These are phyloP conservation scores for Opisthograptis luteolata DNA, from an alignment of 2,888 invertebrate genomes.

Conservation along the genomic window DNA sequence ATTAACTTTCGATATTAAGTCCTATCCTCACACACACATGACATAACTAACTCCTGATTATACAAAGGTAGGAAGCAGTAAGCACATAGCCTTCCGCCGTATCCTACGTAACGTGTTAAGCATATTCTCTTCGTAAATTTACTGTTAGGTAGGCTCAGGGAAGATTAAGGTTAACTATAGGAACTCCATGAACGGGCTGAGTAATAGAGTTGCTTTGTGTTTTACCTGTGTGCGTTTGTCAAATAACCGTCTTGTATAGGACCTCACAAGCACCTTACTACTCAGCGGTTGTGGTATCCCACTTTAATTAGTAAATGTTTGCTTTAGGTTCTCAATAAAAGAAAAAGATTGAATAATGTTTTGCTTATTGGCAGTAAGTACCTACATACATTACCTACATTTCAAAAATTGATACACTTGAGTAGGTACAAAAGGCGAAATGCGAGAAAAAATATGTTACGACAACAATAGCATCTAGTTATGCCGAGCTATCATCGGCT, in stretches of 20 bases:
- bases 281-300: constrained; percentile 14
- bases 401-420: constrained; percentile 1
- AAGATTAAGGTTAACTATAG: constrained; percentile 56
- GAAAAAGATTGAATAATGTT: too few species aligned
- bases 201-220: constrained; percentile 30
- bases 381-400: not conserved
- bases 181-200: constrained; percentile 32
- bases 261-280: constrained; percentile 3
- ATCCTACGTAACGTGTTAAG: constrained; percentile 44
- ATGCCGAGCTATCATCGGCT: constrained; percentile 52
- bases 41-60: constrained; percentile 26
- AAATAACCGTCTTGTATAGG: constrained; percentile 18
- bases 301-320: constrained; percentile 17
- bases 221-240: constrained; percentile 29
- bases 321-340: too few species aligned
- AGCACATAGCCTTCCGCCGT: constrained; percentile 11
- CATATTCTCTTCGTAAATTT: constrained; percentile 59
- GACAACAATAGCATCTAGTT: constrained; percentile 53
- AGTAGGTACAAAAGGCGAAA: constrained; percentile 39
- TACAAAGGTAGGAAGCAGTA: constrained; percentile 13
- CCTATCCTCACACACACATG: constrained; percentile 32
- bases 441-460: constrained; percentile 27
- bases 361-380: too few species aligned
- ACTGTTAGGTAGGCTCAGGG: constrained; percentile 55
- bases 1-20: constrained; percentile 50